Evolutionary conservation across 2,113 vertebrate species (phyloP), one percentile per base, ranked within the genome.

Genomic region (Benitochromis conjunctus): DNA sequence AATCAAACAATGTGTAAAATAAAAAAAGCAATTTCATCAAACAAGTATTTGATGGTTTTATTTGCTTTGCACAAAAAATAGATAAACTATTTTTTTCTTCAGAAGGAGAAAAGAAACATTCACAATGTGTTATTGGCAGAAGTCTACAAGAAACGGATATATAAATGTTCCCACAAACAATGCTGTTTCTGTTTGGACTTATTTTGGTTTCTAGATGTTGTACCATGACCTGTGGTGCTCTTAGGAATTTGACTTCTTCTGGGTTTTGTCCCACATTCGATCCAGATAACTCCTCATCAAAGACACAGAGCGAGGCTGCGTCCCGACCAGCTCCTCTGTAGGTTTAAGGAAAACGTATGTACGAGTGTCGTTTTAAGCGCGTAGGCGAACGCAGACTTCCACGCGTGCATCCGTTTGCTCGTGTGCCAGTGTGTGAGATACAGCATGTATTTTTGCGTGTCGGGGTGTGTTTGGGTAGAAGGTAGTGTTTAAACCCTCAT

Each of bases 401-500:
- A 43, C 38, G 24, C 55, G 14, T 60, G 26, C 60, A 58, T 81
- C n/a, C 13, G 12, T 74, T 55, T 7, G n/a, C 55, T 69, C 4
- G 53, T 78, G 58, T 69, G 74, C 16, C 54, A 76, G 55, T 58
- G n/a, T 79, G 12, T 66, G 81, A 79, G 82, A 88, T 53, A 6
- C 80, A 89, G 56, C 57, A 51, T 48, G 66, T 54, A 26, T 79
- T 88, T 84, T 88, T 46, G 43, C 60, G 18, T 89, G 85, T 84
- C 36, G 76, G 79, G 86, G 43, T 85, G 58, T 95, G 89, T 96
- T 96, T 95, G 80, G 91, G 95, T 95, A 96, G 93, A 92, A 91
- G 93, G 94, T 95, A 94, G 91, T 94, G 93, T 95, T 96, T 95
- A 96, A 95, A 93, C 66, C 87, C 91, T 92, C 94, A 94, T 95